A percentile compares a stretch with the other conserved stretches of the same genome.
Evolutionary conservation across 2,797 vertebrate genomes (phyloP).

Genomic region (Mallotus villosus): DNA sequence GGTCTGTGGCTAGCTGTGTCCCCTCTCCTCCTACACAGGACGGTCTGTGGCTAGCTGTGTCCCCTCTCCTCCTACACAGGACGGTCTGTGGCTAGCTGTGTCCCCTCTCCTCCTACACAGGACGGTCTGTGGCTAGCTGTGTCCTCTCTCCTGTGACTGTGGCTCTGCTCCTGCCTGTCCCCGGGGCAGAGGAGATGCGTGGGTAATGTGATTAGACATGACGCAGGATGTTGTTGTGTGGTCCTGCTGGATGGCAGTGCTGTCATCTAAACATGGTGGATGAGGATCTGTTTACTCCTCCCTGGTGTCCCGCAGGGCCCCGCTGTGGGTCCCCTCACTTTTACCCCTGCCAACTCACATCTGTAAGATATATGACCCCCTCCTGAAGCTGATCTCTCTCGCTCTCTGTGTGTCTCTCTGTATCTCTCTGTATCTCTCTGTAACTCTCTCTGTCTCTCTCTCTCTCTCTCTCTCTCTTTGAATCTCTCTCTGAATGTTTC

Average conservation of each 20-base stretch:
- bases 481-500: too few species aligned
- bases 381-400: slow-evolving; percentile 21
- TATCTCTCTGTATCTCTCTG: neutral
- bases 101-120: slow-evolving; percentile 16
- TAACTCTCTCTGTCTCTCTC: slow-evolving; percentile 9
- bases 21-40: neutral
- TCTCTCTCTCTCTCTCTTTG: slow-evolving; percentile 5
- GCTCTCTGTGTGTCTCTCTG: slow-evolving; percentile 3
- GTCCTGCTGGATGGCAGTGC: slow-evolving; percentile 61
- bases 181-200: slow-evolving; percentile 45
- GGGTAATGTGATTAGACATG: slow-evolving; percentile 61
- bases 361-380: slow-evolving; percentile 65
- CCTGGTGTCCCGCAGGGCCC: slow-evolving; percentile 51
- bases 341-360: slow-evolving; percentile 63
- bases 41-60: slow-evolving; percentile 47
- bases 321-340: slow-evolving; percentile 56
- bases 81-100: slow-evolving; percentile 44
- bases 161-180: slow-evolving; percentile 39
- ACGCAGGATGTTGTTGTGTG: slow-evolving; percentile 61
- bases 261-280: slow-evolving; percentile 61
- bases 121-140: slow-evolving; percentile 40
- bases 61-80: slow-evolving; percentile 6
- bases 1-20: slow-evolving; percentile 51
- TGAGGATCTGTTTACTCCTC: slow-evolving; percentile 58
- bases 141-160: slow-evolving; percentile 45